Conservation (phyloP, 2,888 invertebrate species). For the Phalangium opilio region DNA sequence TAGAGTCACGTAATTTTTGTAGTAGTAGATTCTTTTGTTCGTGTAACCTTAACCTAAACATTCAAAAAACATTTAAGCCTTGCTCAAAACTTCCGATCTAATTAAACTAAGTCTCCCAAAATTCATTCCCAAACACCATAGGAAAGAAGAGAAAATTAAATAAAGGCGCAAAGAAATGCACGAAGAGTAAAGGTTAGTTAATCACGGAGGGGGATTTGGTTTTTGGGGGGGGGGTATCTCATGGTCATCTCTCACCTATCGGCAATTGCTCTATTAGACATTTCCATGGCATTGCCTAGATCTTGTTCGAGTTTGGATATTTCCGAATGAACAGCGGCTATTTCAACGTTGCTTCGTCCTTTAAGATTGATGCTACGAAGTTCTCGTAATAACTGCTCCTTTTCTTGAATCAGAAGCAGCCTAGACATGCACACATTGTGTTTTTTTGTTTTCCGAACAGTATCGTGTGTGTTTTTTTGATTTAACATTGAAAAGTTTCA, state of each 20-base stretch:
- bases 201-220: too few species aligned
- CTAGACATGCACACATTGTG: conserved; percentile 36
- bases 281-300: conserved; percentile 74
- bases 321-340: conserved; percentile 65
- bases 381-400: conserved; percentile 80
- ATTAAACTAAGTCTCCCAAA: background rate
- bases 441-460: too few species aligned
- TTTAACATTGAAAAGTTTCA: too few species aligned
- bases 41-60: conserved; percentile 53
- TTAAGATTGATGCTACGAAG: conserved; percentile 46
- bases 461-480: too few species aligned
- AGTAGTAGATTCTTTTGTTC: conserved; percentile 77
- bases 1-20: conserved; percentile 71
- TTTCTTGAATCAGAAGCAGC: conserved; percentile 80
- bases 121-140: background rate
- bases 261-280: conserved; percentile 82
- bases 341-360: conserved; percentile 67
- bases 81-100: background rate
- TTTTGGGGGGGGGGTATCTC: too few species aligned
- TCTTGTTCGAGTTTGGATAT: conserved; percentile 79
- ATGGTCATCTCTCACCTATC: conserved; percentile 50
- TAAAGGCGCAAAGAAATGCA: background rate
- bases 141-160: background rate
- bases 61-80: background rate
- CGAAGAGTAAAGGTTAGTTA: too few species aligned